Conservation (phyloP, 2,888 invertebrate genomes). For the Acholoe squamosa region DNA sequence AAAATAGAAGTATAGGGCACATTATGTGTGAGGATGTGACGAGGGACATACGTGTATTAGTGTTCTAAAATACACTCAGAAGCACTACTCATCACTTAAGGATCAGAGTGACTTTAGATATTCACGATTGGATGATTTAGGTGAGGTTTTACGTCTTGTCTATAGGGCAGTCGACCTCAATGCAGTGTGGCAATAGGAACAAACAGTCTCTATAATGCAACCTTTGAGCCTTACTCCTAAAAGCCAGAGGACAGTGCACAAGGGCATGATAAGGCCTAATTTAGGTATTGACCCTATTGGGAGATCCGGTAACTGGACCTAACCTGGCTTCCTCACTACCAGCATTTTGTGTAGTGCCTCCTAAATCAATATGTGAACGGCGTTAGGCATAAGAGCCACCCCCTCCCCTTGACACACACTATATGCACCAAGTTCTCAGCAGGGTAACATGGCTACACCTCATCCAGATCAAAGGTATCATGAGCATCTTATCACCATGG, state of each 20-base stretch:
- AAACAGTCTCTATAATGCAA: not conserved
- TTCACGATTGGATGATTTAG: not conserved
- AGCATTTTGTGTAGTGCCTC: conserved; percentile 45
- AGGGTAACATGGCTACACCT: no score
- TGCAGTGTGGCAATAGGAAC: conserved; percentile 30
- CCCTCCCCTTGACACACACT: not conserved
- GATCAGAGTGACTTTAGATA: no score
- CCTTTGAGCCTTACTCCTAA: not conserved
- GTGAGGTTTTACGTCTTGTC: not conserved
- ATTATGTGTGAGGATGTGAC: no score
- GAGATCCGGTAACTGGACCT: conserved; percentile 23
- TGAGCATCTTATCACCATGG: no score
- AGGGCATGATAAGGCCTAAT: not conserved
- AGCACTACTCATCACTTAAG: not conserved
- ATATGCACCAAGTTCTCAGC: no score
- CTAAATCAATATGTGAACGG: conserved; percentile 47
- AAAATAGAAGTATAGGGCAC: no score
- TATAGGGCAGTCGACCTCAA: not conserved
- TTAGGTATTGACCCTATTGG: not conserved
- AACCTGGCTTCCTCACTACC: conserved; percentile 27
- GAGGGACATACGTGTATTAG: no score
- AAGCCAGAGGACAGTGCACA: not conserved
- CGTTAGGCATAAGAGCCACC: not conserved
- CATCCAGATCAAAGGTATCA: no score
- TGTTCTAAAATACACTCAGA: no score